Evolutionary conservation across 1,140 invertebrate genomes (phyloP), one percentile per base, ranked within the genome.

Genomic region (Aphidius ervi): DNA sequence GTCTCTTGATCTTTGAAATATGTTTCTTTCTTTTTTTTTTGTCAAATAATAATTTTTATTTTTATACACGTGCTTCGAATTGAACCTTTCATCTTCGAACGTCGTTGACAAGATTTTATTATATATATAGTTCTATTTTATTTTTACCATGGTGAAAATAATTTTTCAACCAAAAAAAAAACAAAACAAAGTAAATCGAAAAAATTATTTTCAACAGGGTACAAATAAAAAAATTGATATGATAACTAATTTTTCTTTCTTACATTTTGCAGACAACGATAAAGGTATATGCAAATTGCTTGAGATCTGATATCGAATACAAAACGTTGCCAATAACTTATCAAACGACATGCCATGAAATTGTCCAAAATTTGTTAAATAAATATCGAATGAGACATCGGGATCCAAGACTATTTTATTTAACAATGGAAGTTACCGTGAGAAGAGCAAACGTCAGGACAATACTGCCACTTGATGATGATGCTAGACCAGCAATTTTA

Each of bases 341-440:
- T 77, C 86, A 91, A 65, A 95, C 92, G 7, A 89, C 90, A 0
- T 92, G 92, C 68, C 86, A 89, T 68, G 90, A 95, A 80, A 87
- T 96, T 46, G 91, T 95, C 3, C 79, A 84, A 55, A 88, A 89
- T 49, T 79, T 95, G n/a, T 81, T 96, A 56, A 86, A 90, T 71
- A 95, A 95, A 82, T 95, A 91, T 73, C 86, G 91, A 70, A 94
- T 95, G 90, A 86, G 91, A 66, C 93, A 95, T 74, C 84, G 93
- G 37, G 94, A 95, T 77, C 92, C 93, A 0, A 87, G 92, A 68
- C 83, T 96, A n/a, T 96, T 94, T 79, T 95, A 92, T 77, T 82
- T 96, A 10, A 93, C 91, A 63, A 95, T 95, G 93, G 94, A 96
- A 79, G 92, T 95, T 40, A 88, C 90, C 2, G 89, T 95, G 16